Percentiles rank a stretch among this genome's conserved stretches.
Conservation (phyloP, 2,113 vertebrate species). For the Xenus cinereus region DNA sequence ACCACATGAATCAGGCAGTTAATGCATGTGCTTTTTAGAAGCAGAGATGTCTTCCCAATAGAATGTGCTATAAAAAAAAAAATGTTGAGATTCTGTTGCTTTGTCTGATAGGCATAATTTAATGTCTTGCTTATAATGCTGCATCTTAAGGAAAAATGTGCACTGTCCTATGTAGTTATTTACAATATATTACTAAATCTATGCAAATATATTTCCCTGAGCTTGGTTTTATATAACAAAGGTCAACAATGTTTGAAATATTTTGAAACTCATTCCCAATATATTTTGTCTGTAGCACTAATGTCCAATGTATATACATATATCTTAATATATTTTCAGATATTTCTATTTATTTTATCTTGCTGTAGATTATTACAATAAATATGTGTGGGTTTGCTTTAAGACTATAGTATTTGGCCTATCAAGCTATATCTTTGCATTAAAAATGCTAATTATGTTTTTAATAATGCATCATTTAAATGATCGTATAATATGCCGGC, state of each 20-base stretch:
- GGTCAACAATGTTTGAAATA: constrained; percentile 85
- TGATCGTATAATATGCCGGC: background rate
- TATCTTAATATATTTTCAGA: constrained; percentile 76
- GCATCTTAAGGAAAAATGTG: constrained; percentile 83
- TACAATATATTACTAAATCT: constrained; percentile 81
- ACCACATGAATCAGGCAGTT: constrained; percentile 83
- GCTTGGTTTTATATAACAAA: constrained; percentile 77
- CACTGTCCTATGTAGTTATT: constrained; percentile 78
- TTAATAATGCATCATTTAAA: constrained; percentile 25
- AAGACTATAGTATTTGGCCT: constrained; percentile 16
- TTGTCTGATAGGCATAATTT: constrained; percentile 86
- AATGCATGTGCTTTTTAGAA: constrained; percentile 82
- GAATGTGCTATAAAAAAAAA: constrained; percentile 78
- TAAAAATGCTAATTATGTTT: constrained; percentile 30
- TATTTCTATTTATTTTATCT: constrained; percentile 61
- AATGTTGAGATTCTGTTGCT: constrained; percentile 76
- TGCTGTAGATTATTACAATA: constrained; percentile 59
- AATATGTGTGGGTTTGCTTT: background rate
- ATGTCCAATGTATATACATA: constrained; percentile 71
- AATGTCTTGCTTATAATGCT: constrained; percentile 80
- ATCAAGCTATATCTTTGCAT: constrained; percentile 27
- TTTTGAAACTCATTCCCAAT: constrained; percentile 75
- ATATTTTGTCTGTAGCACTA: constrained; percentile 68
- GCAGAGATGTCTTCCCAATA: constrained; percentile 81
- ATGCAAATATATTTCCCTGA: constrained; percentile 82